These are phyloP conservation scores for Pardalotus punctatus DNA, from an alignment of 2,113 vertebrate species.

Conservation along the genomic window DNA sequence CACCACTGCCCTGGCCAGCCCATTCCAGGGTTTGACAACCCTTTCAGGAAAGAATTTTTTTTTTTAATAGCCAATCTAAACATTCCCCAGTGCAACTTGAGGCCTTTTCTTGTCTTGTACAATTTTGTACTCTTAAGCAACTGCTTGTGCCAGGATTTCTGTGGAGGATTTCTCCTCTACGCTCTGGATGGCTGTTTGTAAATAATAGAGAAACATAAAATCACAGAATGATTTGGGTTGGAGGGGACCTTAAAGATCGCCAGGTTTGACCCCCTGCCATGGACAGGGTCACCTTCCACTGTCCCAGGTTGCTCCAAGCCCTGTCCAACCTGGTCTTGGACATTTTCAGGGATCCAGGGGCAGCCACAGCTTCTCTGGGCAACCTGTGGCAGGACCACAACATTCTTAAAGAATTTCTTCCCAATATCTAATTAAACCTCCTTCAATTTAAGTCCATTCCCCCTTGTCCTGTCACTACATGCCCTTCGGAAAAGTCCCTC, in stretches of 20 bases:
- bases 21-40: neutral
- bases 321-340: rapidly evolving
- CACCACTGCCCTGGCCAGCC: neutral
- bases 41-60: neutral
- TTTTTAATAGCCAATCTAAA: neutral
- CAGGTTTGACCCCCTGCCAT: rapidly evolving
- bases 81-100: neutral
- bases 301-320: rapidly evolving
- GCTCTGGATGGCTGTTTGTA: neutral
- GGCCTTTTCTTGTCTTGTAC: rapidly evolving
- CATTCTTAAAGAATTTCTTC: neutral
- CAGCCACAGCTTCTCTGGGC: neutral
- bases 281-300: neutral
- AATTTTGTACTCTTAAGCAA: neutral
- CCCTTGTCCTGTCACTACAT: neutral
- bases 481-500: rapidly evolving
- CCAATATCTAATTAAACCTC: neutral
- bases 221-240: neutral
- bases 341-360: neutral
- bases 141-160: neutral
- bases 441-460: neutral
- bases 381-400: rapidly evolving
- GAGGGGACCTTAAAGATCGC: neutral
- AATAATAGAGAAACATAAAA: neutral
- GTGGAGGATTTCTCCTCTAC: too few relatives aligned